Evolutionary conservation across 1,140 invertebrate genomes (phyloP).

Genomic region (Callitettix versicolor): DNA sequence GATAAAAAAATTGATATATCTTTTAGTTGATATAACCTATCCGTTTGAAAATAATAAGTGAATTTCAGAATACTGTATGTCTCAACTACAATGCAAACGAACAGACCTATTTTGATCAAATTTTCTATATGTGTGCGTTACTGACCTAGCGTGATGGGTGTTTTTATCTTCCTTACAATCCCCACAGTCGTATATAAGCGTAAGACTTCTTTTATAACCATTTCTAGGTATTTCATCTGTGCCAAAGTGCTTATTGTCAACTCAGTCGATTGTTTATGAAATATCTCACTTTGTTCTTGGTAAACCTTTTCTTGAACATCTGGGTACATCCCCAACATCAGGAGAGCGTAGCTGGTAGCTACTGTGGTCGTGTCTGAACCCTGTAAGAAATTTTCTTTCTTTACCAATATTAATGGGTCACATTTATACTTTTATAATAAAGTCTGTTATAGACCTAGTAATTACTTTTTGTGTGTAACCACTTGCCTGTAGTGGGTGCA

Average conservation of each 20-base stretch:
- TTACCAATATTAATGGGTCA: not conserved
- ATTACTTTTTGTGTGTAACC: no score
- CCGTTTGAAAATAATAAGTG: no score
- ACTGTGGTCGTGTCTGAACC: slow-evolving; percentile 3
- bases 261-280: slow-evolving; percentile 30
- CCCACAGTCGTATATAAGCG: slow-evolving; percentile 49
- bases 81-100: no score
- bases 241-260: slow-evolving; percentile 38
- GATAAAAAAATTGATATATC: no score
- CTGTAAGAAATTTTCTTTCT: not conserved
- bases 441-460: no score
- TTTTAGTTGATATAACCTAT: no score
- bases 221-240: slow-evolving; percentile 47
- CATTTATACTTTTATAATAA: no score
- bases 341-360: not conserved
- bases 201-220: slow-evolving; percentile 46
- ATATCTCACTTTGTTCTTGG: slow-evolving; percentile 44
- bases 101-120: no score
- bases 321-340: slow-evolving; percentile 23
- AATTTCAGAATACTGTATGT: no score
- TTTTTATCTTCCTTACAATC: slow-evolving; percentile 32
- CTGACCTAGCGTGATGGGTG: not conserved
- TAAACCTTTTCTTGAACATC: slow-evolving; percentile 40
- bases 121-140: no score
- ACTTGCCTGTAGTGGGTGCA: no score